These are phyloP conservation scores for cat (Felis catus) DNA, from an alignment of 2,113 vertebrate species.

Conservation along the genomic window DNA sequence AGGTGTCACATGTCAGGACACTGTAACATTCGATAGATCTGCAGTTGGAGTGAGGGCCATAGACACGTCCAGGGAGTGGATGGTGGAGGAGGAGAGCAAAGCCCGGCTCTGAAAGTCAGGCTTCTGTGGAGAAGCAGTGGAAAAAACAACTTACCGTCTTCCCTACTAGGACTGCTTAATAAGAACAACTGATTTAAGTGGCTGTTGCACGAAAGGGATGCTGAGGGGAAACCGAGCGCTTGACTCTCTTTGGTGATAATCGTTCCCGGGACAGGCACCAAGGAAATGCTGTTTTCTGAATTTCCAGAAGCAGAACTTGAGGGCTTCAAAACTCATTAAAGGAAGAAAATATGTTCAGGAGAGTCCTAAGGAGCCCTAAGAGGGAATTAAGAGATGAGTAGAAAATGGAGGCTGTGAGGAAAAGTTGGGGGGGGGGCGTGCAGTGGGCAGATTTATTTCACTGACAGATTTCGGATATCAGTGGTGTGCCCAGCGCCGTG, in stretches of 20 bases:
- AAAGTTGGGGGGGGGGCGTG: not conserved
- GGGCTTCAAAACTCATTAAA: not conserved
- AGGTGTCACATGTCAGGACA: not conserved
- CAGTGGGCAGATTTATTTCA: not conserved
- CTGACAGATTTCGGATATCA: not conserved
- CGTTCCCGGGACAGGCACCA: not conserved
- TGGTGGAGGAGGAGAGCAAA: not conserved
- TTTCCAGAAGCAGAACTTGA: not conserved
- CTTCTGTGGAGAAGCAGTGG: not conserved
- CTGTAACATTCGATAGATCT: not conserved
- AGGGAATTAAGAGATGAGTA: not conserved
- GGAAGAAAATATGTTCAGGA: not conserved
- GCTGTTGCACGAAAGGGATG: not conserved
- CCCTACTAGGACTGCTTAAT: not conserved
- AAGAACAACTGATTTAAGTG: not conserved
- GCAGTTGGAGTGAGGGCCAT: not conserved
- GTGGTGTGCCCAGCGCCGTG: not conserved
- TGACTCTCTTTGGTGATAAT: not conserved
- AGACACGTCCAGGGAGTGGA: not conserved
- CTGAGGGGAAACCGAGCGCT: not conserved
- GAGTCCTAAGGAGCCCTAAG: not conserved
- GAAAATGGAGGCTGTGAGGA: not conserved
- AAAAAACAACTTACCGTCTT: not conserved
- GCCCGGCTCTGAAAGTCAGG: not conserved
- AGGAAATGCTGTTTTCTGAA: not conserved